A percentile compares a stretch with the other conserved stretches of the same genome.
phyloP scores from a whole-genome alignment of 2,888 invertebrate species.

The Cecidostiba fungosa region DNA sequence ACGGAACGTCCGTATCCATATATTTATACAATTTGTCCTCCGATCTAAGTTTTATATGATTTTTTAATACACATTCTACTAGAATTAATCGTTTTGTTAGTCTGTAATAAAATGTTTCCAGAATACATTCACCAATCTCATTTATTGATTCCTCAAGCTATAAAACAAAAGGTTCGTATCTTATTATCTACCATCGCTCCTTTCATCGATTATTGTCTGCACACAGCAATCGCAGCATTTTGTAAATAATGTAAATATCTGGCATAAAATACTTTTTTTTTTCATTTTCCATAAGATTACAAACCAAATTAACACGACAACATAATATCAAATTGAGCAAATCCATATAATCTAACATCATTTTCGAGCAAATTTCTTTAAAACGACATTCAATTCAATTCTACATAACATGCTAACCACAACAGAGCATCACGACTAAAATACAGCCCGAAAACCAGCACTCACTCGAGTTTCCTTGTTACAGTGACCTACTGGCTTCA shows the following conservation, averaged over 20 bases:
- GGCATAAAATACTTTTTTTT: no score
- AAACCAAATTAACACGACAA: no score
- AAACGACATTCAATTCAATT: no score
- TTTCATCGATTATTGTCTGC: not conserved
- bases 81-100: not conserved
- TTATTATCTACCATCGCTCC: no score
- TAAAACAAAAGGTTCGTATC: not conserved
- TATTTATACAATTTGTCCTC: no score
- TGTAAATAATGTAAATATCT: no score
- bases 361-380: no score
- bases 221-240: no score
- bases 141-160: not conserved
- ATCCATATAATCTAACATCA: no score
- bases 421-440: not conserved
- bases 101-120: not conserved
- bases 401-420: no score
- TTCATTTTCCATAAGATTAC: no score
- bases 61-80: not conserved
- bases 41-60: not conserved
- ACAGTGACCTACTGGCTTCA: constrained; percentile 9
- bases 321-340: no score
- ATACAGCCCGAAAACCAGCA: not conserved
- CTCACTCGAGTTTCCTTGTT: constrained; percentile 20
- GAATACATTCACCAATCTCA: not conserved
- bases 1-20: not conserved